Base-by-base conservation (phyloP, 2,888 invertebrate species). In the Unio delphinus region DNA sequence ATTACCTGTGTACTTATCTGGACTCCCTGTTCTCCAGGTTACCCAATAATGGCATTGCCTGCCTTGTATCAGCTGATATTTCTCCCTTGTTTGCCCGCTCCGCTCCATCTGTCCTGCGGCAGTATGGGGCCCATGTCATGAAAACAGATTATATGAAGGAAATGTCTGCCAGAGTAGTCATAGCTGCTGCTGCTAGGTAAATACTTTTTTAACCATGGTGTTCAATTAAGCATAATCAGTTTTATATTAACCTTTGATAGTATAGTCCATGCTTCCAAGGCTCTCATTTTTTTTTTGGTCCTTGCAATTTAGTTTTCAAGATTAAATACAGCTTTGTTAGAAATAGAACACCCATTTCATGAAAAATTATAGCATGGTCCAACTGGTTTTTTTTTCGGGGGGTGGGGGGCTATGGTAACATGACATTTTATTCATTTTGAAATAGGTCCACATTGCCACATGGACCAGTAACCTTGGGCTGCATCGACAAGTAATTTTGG, bases 121-220 rank as follows among this genome's bases (percentile, higher is more conserved):
- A 81, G 63, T 89, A 84, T 68, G 72, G 76, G 23, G 87, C 88
- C 4, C 74, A 77, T 67, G 80, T 83, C 58, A 78, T 79, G 65
- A 88, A 86, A 70, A 85, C 84, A 15, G 87, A 87, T 61, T 89
- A 87, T 72, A 75, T 82, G 55, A 85, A 84, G 65, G 89, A 89
- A 69, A 65, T 88, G 70, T 86, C 88, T 26, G 85, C 80, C 1
- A 73, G 89, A 59, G 78, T 88, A 54, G 67, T 88, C 5, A 70
- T 87, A 6, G 84, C 80, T 20, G 79, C 79, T 23, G 77, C 85
- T n/a, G 86, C 80, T 18, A 80, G 82, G 88, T 88, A 72, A 65
- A 63, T 64, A n/a, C 30, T 61, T 20, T 60, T 55, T 34, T 8
- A 34, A 34, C 1, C 34, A 34, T 34, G 0, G 8, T 8, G 23